phyloP scores from a whole-genome alignment of 2,797 vertebrate genomes.

The Myoxocephalus aenaeus region DNA sequence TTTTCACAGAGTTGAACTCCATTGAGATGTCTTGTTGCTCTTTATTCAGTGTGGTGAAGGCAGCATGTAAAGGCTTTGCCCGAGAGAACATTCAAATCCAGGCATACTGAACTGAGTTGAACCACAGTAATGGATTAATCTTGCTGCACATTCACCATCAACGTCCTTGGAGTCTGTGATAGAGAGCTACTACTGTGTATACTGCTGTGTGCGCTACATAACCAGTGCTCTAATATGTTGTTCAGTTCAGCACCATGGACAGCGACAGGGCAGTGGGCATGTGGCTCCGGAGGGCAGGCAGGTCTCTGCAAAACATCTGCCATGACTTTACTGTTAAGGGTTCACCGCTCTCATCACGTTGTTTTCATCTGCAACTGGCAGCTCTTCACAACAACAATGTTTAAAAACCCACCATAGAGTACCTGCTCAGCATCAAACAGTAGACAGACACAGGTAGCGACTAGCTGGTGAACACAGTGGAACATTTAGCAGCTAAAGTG shows the following conservation, averaged over 20 bases:
- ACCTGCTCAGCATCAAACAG: no score
- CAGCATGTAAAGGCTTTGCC: slow-evolving; percentile 9
- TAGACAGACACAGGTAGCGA: no score
- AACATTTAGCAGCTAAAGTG: no score
- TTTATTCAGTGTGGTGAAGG: slow-evolving; percentile 19
- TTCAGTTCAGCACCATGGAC: slow-evolving; percentile 27
- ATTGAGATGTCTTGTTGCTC: not conserved
- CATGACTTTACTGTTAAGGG: not conserved
- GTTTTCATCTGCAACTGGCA: not conserved
- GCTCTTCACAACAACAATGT: no score
- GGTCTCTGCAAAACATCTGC: not conserved
- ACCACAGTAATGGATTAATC: slow-evolving; percentile 23
- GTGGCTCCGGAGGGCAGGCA: not conserved
- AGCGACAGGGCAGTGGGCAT: no score
- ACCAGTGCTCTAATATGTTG: not conserved
- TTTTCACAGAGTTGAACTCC: not conserved
- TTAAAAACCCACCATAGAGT: no score
- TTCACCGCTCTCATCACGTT: not conserved
- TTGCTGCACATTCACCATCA: slow-evolving; percentile 24
- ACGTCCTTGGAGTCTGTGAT: slow-evolving; percentile 33
- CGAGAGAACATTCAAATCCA: slow-evolving; percentile 13
- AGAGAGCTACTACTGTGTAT: slow-evolving; percentile 7
- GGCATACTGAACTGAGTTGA: slow-evolving; percentile 19
- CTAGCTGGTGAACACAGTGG: no score
- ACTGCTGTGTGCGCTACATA: not conserved